phyloP scores from a whole-genome alignment of 2,113 vertebrate species.

The Paramormyrops kingsleyae region DNA sequence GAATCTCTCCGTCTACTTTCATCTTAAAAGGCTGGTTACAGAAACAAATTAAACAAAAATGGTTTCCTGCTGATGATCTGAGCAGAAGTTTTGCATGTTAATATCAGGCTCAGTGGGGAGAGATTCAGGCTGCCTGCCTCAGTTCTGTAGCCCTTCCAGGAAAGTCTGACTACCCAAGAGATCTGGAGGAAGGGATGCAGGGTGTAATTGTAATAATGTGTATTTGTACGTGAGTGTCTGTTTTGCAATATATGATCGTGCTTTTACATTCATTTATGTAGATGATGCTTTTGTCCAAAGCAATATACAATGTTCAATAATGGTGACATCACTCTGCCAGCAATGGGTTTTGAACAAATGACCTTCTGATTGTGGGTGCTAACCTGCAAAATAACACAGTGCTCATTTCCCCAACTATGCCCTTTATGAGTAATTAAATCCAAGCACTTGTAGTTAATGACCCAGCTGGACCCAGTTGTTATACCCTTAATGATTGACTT shows the following conservation, averaged over 20 bases:
- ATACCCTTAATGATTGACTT: neutral
- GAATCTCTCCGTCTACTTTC: constrained; percentile 68
- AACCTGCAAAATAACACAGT: neutral
- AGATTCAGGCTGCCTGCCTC: neutral
- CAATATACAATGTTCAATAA: neutral
- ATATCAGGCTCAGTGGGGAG: constrained; percentile 68
- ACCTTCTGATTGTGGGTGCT: neutral
- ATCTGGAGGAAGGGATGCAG: neutral
- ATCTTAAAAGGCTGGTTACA: constrained; percentile 84
- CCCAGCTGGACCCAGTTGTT: neutral
- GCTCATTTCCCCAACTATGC: neutral
- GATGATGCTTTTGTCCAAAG: neutral
- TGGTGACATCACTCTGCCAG: no score
- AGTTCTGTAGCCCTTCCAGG: neutral
- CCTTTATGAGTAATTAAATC: neutral
- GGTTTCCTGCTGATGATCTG: constrained; percentile 77
- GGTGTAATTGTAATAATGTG: neutral
- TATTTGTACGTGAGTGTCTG: neutral
- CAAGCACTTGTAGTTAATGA: neutral
- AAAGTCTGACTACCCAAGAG: neutral
- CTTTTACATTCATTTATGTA: neutral
- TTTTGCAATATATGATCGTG: neutral
- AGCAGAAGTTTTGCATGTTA: constrained; percentile 78
- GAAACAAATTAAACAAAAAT: constrained; percentile 61
- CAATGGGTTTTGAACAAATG: neutral